Evolutionary conservation across 2,888 invertebrate genomes (phyloP).

Genomic region (Torymus texanus): DNA sequence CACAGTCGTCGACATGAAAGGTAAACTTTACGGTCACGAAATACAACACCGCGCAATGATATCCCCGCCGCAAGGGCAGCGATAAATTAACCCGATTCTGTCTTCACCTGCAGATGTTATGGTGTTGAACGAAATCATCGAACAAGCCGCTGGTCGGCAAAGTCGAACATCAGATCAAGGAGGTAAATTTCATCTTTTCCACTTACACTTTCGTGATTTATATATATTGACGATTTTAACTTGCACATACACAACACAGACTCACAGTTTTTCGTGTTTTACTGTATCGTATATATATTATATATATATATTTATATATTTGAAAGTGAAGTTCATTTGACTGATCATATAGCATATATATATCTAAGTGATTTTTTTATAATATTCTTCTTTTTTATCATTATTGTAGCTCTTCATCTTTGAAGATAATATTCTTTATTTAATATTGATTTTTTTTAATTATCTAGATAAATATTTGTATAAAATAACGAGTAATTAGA

Average conservation of each 20-base stretch:
- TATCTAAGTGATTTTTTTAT: conserved; percentile 11
- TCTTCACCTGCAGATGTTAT: conserved; percentile 87
- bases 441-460: conserved; percentile 1
- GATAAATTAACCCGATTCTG: not conserved
- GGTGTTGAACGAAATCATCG: conserved; percentile 97
- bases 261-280: conserved; percentile 41
- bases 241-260: conserved; percentile 42
- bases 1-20: conserved; percentile 96
- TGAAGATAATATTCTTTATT: not conserved
- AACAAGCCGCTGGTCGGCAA: conserved; percentile 93
- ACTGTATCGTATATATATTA: conserved; percentile 22
- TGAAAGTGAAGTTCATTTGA: conserved; percentile 25
- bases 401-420: not conserved
- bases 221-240: conserved; percentile 19
- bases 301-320: conserved; percentile 7
- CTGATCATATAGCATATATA: conserved; percentile 28
- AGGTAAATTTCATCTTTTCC: conserved; percentile 79
- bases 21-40: conserved; percentile 74
- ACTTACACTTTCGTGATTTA: not conserved
- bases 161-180: conserved; percentile 91
- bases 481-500: conserved; percentile 4
- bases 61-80: too few species aligned
- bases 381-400: conserved; percentile 4
- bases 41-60: not conserved
- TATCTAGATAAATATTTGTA: conserved; percentile 2